A percentile compares a stretch with the other conserved stretches of the same genome.
These are phyloP conservation scores for Pocillopora grandis DNA, from an alignment of 92 coral and sea anemone genomes.

Conservation along the genomic window DNA sequence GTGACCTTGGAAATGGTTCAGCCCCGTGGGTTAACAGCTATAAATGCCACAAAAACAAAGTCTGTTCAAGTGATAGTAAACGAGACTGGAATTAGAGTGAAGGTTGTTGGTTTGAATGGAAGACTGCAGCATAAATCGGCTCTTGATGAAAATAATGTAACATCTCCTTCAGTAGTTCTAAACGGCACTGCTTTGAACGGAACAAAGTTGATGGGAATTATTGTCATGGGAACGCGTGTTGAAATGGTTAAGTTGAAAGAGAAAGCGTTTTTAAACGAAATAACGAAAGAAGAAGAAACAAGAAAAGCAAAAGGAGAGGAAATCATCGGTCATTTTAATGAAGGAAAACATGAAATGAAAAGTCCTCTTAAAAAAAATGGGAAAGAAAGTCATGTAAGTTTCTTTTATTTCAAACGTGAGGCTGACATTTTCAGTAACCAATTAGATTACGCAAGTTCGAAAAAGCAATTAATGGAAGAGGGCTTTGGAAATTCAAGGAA, in stretches of 20 bases:
- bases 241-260: conserved; percentile 2
- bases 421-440: not conserved
- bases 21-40: conserved; percentile 12
- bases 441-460: not conserved
- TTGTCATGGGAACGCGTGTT: conserved; percentile 20
- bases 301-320: not conserved
- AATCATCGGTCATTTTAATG: not conserved
- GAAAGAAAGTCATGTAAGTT: not conserved
- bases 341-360: not conserved
- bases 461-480: not conserved
- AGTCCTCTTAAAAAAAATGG: not conserved
- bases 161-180: not conserved
- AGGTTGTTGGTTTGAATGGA: conserved; percentile 15
- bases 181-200: conserved; percentile 28
- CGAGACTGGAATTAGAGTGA: conserved; percentile 9
- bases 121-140: not conserved
- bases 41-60: conserved; percentile 30
- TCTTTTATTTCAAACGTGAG: not conserved
- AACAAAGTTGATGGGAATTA: conserved; percentile 17
- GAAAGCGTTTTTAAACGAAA: not conserved
- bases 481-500: conserved; percentile 4
- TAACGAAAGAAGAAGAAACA: not conserved
- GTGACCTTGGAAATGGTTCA: conserved; percentile 23
- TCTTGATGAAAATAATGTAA: not conserved
- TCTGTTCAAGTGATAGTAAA: conserved; percentile 20